Percentiles rank a stretch among this genome's conserved stretches.
phyloP scores from a whole-genome alignment of 2,797 vertebrate species.

The Carcharodon carcharias region DNA sequence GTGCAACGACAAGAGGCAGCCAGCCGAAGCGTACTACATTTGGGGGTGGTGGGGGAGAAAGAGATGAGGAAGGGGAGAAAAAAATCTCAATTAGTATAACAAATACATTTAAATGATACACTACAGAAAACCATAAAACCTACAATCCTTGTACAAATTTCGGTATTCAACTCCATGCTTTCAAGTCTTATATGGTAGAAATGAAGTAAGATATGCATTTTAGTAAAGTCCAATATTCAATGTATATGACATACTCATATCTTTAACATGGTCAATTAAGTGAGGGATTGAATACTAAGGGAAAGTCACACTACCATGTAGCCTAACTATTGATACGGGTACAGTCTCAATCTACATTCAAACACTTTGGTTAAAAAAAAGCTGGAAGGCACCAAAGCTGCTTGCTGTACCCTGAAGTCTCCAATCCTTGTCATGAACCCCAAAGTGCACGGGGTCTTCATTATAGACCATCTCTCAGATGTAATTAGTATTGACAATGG shows the following conservation, averaged over 20 bases:
- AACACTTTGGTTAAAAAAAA: background rate
- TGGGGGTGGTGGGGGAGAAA: background rate
- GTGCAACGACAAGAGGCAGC: constrained; percentile 61
- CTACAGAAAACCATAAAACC: background rate
- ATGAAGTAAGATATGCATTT: background rate
- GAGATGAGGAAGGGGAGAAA: background rate
- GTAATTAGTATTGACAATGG: background rate
- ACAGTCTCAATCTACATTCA: background rate
- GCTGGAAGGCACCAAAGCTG: background rate
- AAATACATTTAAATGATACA: background rate
- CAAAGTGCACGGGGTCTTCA: background rate
- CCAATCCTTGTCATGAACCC: background rate
- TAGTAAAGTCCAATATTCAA: background rate
- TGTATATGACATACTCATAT: background rate
- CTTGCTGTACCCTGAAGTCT: background rate
- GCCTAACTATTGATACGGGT: background rate
- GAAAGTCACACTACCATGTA: background rate
- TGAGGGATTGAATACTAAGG: background rate
- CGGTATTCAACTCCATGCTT: background rate
- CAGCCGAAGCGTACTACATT: constrained; percentile 58
- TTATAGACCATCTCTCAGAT: background rate
- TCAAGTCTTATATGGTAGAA: background rate
- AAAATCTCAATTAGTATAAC: background rate
- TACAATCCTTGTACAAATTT: background rate
- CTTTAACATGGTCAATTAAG: background rate